Evolutionary conservation across 1,140 invertebrate genomes (phyloP).

Genomic region (Drosophila dunni): DNA sequence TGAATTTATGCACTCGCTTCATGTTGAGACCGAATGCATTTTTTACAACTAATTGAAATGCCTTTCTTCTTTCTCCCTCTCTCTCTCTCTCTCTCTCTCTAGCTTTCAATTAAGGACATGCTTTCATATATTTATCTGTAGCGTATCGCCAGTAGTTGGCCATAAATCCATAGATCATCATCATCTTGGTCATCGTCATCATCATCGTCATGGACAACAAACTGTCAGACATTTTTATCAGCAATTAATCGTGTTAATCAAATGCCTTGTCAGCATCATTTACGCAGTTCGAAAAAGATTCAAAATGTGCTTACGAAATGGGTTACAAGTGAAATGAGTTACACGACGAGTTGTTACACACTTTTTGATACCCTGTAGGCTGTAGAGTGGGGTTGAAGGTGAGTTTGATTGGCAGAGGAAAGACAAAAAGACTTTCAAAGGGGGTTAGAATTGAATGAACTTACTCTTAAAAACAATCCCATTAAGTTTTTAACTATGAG

Average conservation of each 20-base stretch:
- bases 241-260: conserved; percentile 83
- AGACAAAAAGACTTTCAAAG: not conserved
- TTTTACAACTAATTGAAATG: conserved; percentile 78
- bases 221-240: conserved; percentile 82
- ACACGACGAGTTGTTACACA: conserved; percentile 44
- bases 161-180: not conserved
- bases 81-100: conserved; percentile 9
- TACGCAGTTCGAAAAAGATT: conserved; percentile 52
- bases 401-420: not conserved
- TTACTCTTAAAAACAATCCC: no score
- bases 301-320: conserved; percentile 70
- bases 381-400: not conserved
- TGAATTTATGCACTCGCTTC: conserved; percentile 74
- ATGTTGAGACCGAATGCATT: conserved; percentile 70
- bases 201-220: conserved; percentile 49
- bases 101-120: conserved; percentile 45
- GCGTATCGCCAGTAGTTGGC: conserved; percentile 64
- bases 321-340: conserved; percentile 17
- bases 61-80: conserved; percentile 12
- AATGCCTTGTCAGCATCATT: conserved; percentile 83
- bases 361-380: conserved; percentile 26
- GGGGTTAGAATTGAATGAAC: no score
- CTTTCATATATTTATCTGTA: conserved; percentile 6
- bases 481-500: no score
- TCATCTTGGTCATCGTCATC: not conserved